These are phyloP conservation scores for Andrena haemorrhoa DNA, from an alignment of 2,888 invertebrate genomes.

Conservation along the genomic window DNA sequence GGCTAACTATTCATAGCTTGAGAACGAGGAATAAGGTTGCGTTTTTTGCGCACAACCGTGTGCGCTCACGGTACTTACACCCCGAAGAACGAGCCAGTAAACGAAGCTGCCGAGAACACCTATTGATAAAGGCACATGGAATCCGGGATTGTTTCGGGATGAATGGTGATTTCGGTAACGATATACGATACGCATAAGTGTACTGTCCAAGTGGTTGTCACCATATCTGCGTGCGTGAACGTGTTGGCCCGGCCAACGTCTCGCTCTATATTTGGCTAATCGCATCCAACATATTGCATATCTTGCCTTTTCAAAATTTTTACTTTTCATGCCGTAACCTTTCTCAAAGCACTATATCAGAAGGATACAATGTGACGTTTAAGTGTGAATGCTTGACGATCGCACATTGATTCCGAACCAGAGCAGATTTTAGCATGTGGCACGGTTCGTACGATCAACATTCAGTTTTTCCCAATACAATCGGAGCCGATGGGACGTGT, in stretches of 20 bases:
- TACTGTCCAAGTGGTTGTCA: conserved; percentile 79
- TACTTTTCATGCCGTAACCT: conserved; percentile 72
- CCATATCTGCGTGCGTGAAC: conserved; percentile 75
- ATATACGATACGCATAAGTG: conserved; percentile 76
- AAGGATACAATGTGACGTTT: conserved; percentile 72
- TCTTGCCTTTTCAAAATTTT: conserved; percentile 76
- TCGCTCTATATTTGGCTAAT: conserved; percentile 85
- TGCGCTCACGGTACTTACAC: conserved; percentile 72
- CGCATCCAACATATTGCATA: conserved; percentile 84
- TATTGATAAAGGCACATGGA: conserved; percentile 86
- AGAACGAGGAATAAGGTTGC: conserved; percentile 66
- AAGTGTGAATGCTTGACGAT: conserved; percentile 66
- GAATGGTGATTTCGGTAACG: conserved; percentile 80
- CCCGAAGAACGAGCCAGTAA: conserved; percentile 77
- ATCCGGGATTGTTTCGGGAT: conserved; percentile 83
- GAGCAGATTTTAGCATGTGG: conserved; percentile 72
- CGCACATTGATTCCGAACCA: conserved; percentile 65
- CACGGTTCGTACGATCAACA: conserved; percentile 66
- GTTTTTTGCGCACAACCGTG: conserved; percentile 72
- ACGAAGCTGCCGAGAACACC: conserved; percentile 77
- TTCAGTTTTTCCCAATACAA: conserved; percentile 50
- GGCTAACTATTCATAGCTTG: conserved; percentile 63
- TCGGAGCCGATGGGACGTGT: conserved; percentile 26
- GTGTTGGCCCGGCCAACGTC: conserved; percentile 81
- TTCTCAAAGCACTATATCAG: conserved; percentile 65